These are phyloP conservation scores for Sciurus vulgaris DNA, from an alignment of 2,797 vertebrate genomes.

Conservation along the genomic window DNA sequence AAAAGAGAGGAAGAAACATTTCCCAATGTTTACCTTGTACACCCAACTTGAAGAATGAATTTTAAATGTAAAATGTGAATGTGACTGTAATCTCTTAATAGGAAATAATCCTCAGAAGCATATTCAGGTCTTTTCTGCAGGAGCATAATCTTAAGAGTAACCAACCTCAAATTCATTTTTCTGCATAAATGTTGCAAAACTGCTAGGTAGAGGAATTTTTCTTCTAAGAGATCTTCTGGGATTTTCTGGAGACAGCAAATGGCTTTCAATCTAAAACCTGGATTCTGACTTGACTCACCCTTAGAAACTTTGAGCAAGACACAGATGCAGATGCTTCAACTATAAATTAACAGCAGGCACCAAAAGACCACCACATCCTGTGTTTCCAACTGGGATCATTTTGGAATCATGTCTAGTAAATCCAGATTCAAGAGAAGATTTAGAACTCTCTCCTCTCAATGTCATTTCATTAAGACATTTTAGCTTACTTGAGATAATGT, in stretches of 20 bases:
- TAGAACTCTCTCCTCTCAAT: neutral
- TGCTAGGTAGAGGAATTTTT: neutral
- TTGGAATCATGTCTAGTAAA: neutral
- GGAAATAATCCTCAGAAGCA: neutral
- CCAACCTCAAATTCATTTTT: neutral
- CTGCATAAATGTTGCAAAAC: neutral
- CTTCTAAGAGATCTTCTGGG: neutral
- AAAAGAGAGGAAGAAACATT: neutral
- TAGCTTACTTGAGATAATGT: neutral
- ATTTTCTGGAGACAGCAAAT: neutral
- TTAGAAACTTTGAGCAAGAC: neutral
- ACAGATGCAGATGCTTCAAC: neutral
- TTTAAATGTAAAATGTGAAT: constrained; percentile 20
- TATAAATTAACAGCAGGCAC: neutral
- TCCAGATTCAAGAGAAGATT: neutral
- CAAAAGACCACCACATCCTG: neutral
- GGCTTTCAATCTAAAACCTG: neutral
- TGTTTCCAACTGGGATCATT: neutral
- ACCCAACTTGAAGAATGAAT: neutral
- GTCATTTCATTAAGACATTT: neutral
- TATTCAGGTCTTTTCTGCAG: neutral
- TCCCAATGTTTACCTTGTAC: neutral
- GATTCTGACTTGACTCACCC: neutral
- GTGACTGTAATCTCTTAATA: neutral
- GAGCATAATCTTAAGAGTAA: neutral